Evolutionary conservation across 2,797 vertebrate genomes (phyloP).

Genomic region (Vireo griseus): DNA sequence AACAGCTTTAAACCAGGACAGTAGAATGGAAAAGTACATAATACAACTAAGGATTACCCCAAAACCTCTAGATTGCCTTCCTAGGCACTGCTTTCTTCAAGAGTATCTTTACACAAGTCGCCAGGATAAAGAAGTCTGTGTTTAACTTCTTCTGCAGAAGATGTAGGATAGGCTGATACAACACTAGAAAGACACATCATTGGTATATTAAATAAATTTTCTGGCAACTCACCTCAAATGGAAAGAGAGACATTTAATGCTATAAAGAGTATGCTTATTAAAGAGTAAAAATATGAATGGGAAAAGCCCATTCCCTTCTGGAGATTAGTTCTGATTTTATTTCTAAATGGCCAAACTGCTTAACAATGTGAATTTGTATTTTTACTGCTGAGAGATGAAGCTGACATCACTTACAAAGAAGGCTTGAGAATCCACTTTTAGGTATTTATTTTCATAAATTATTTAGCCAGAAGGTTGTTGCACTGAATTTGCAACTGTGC

Average conservation of each 20-base stretch:
- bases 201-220: no score
- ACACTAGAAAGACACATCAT: no score
- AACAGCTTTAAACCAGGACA: neutral
- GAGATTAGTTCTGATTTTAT: neutral
- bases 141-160: neutral
- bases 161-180: no score
- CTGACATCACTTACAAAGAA: neutral
- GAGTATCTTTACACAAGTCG: neutral
- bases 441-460: neutral
- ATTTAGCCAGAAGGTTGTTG: neutral
- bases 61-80: neutral
- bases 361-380: neutral
- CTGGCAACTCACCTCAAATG: no score
- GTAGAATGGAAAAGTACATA: neutral
- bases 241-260: no score
- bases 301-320: neutral
- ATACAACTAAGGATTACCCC: neutral
- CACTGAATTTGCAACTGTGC: neutral
- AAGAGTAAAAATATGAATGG: neutral
- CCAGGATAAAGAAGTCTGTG: neutral
- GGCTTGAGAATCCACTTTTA: neutral
- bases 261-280: no score
- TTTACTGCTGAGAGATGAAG: neutral
- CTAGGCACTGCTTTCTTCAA: neutral
- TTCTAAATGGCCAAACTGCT: neutral